Evolutionary conservation across 2,888 invertebrate species (phyloP), one percentile per base, ranked within the genome.

Genomic region (Limnephilus auricula): DNA sequence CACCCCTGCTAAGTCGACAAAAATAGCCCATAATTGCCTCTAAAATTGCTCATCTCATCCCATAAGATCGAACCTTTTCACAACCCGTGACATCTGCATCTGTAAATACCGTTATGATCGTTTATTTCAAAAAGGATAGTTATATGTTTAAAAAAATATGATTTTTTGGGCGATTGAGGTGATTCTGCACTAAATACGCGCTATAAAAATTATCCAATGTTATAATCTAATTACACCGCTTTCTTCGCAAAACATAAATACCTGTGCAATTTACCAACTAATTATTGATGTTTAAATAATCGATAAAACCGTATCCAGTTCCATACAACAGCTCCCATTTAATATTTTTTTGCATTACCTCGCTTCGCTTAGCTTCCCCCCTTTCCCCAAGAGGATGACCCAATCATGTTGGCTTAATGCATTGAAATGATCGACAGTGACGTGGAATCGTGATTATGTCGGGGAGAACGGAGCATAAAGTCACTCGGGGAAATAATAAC

Each of bases 391-490:
- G 84, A 45, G 37, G 9, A 31, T n/a, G 32, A 30, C 15, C 83
- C 83, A 90, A 90, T 90, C 90, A 90, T 83, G 18, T 34, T 89
- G 80, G 40, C 32, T 79, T 89, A 89, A 89, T 89, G 82, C 89
- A 89, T 13, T 40, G 89, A 89, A 89, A 89, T 89, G 89, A 89
- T 80, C 79, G 80, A 89, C 89, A 82, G 34, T 79, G 90, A 80
- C 82, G 6, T 45, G 45, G 18, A 84, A 90, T 83, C 84, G 80
- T 90, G 90, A 90, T 84, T 18, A 50, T 50, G 50, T 50, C 50
- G 78, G n/a, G 78, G 87, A 78, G 65, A 87, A 30, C 37, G 87
- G 65, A 25, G 87, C 65, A 32, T 78, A 65, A 31, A 87, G 78
- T 87, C 32, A 32, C 87, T 31, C 87, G n/a, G 87, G 85, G 65